Evolutionary conservation across 2,888 invertebrate genomes (phyloP).

Genomic region (Netelia inedita): DNA sequence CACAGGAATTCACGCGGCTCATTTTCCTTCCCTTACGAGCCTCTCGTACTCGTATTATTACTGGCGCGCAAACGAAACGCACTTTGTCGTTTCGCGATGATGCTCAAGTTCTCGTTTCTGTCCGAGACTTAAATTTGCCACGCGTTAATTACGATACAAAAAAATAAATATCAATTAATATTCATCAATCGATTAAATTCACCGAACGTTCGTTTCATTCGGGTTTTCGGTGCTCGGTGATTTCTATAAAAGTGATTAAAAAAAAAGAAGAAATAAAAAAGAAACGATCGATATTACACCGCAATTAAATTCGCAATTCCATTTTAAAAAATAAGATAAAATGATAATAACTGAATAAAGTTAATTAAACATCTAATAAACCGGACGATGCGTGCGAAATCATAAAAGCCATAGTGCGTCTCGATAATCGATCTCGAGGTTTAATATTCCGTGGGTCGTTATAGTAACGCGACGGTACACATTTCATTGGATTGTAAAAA

Average conservation of each 20-base stretch:
- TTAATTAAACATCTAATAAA: not conserved
- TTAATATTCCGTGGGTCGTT: constrained; percentile 22
- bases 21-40: not conserved
- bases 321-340: no score
- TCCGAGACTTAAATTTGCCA: no score
- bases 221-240: no score
- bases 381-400: not conserved
- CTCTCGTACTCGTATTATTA: not conserved
- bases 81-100: not conserved
- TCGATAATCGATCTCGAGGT: constrained; percentile 38
- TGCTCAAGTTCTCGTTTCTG: not conserved
- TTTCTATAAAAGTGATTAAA: no score
- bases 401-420: not conserved
- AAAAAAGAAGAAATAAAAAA: no score
- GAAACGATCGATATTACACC: no score
- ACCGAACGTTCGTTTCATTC: not conserved
- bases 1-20: constrained; percentile 48
- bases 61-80: not conserved
- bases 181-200: not conserved
- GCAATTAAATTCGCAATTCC: no score
- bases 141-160: not conserved
- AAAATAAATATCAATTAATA: not conserved
- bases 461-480: constrained; percentile 22
- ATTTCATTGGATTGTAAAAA: not conserved
- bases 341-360: not conserved